These are phyloP conservation scores for Zaprionus inermis DNA, from an alignment of 1,140 invertebrate genomes.

Conservation along the genomic window DNA sequence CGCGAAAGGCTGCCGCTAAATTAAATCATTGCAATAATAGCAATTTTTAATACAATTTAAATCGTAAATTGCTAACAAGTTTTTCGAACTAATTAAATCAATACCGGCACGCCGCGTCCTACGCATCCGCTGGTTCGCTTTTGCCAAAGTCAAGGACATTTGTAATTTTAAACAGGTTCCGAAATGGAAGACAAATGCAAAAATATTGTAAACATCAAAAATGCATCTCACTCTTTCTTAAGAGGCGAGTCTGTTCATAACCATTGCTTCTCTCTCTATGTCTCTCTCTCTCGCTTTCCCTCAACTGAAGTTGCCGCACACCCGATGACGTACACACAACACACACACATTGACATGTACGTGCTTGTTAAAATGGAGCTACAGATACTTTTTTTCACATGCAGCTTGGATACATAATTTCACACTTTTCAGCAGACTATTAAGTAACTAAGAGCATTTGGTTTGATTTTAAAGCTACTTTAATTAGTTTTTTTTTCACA, in stretches of 20 bases:
- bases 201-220: slow-evolving; percentile 41
- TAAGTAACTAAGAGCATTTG: slow-evolving; percentile 15
- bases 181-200: slow-evolving; percentile 24
- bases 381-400: slow-evolving; percentile 65
- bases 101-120: slow-evolving; percentile 31
- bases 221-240: slow-evolving; percentile 27
- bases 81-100: not conserved
- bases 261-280: slow-evolving; percentile 8
- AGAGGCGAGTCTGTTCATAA: not conserved
- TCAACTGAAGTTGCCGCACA: slow-evolving; percentile 69
- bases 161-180: slow-evolving; percentile 39
- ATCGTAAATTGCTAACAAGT: not conserved
- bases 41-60: slow-evolving; percentile 3
- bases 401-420: slow-evolving; percentile 50
- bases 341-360: slow-evolving; percentile 26
- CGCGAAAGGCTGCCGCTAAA: not conserved
- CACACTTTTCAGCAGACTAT: slow-evolving; percentile 10
- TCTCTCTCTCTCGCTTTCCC: slow-evolving; percentile 65
- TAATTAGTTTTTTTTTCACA: slow-evolving; percentile 36
- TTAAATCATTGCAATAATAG: not conserved
- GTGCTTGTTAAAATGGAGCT: slow-evolving; percentile 47
- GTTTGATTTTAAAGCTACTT: slow-evolving; percentile 1
- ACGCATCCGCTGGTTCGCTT: slow-evolving; percentile 13
- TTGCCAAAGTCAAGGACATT: slow-evolving; percentile 69
- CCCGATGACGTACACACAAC: slow-evolving; percentile 73